phyloP scores from a whole-genome alignment of 2,888 invertebrate species.

The Calliphora vomitoria region DNA sequence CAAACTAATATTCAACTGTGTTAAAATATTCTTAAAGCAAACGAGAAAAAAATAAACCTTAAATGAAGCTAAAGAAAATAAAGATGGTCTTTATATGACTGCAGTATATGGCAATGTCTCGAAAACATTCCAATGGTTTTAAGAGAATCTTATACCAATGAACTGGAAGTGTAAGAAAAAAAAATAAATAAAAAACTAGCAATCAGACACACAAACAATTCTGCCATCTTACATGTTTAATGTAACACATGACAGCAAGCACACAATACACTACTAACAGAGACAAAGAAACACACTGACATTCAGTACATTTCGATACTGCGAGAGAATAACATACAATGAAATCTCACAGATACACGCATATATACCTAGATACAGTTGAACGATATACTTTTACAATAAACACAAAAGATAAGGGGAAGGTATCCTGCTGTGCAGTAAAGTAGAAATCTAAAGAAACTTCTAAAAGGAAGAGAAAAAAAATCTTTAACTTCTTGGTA shows the following conservation, averaged over 20 bases:
- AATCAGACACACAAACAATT: slow-evolving; percentile 13
- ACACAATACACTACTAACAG: slow-evolving; percentile 54
- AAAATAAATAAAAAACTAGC: no score
- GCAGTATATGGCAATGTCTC: slow-evolving; percentile 30
- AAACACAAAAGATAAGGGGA: slow-evolving; percentile 7
- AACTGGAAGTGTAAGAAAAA: slow-evolving; percentile 29
- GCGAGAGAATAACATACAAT: background rate
- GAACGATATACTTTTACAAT: background rate
- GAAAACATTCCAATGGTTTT: slow-evolving; percentile 24
- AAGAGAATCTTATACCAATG: slow-evolving; percentile 37
- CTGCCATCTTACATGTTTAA: slow-evolving; percentile 54
- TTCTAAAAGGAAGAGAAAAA: no score
- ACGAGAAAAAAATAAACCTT: background rate
- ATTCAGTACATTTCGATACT: background rate
- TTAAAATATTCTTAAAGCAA: slow-evolving; percentile 1
- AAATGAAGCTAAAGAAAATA: slow-evolving; percentile 33
- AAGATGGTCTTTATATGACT: slow-evolving; percentile 48
- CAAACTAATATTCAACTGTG: slow-evolving; percentile 7
- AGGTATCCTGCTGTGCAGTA: background rate
- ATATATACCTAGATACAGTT: background rate
- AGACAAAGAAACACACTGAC: slow-evolving; percentile 18
- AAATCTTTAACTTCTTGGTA: no score
- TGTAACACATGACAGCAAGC: slow-evolving; percentile 71
- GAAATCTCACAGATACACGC: background rate
- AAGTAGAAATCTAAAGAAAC: no score